These are phyloP conservation scores for Athripsodes cinereus DNA, from an alignment of 2,888 invertebrate species.

Conservation along the genomic window DNA sequence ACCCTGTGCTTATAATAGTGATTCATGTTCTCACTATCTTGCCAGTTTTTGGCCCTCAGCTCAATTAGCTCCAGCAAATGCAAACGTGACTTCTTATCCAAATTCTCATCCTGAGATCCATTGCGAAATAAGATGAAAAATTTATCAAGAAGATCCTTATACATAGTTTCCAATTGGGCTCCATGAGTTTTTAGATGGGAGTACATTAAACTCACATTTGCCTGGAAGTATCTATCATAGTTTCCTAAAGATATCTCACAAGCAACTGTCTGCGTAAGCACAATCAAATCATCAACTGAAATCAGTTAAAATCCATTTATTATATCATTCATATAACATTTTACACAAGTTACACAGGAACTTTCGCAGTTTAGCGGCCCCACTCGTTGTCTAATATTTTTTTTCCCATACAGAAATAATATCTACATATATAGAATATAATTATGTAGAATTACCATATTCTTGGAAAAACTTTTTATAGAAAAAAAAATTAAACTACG, in stretches of 20 bases:
- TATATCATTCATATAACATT: too few relatives aligned
- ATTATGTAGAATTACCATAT: not conserved
- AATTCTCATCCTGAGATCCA: conserved; percentile 80
- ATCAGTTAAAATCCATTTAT: too few relatives aligned
- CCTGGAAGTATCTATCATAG: conserved; percentile 62
- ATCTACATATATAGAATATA: conserved; percentile 12
- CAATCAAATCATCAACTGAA: conserved; percentile 75
- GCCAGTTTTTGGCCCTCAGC: conserved; percentile 87
- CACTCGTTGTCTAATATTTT: not conserved
- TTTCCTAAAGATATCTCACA: conserved; percentile 69
- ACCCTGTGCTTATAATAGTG: conserved; percentile 73
- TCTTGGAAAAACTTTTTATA: too few relatives aligned
- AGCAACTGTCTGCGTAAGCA: conserved; percentile 75
- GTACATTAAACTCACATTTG: conserved; percentile 71
- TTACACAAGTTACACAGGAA: not conserved
- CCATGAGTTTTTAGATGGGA: conserved; percentile 76
- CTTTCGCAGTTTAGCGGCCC: too few relatives aligned
- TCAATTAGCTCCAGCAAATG: conserved; percentile 90
- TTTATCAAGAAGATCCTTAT: conserved; percentile 77
- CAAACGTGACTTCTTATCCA: conserved; percentile 80
- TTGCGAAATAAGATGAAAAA: conserved; percentile 83
- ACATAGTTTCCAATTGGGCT: conserved; percentile 72
- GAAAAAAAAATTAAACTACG: too few relatives aligned
- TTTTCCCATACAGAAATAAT: conserved; percentile 20
- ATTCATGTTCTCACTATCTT: conserved; percentile 75